A percentile compares a stretch with the other conserved stretches of the same genome.
Conservation (phyloP, 2,888 invertebrate species). For the Nebria salina region DNA sequence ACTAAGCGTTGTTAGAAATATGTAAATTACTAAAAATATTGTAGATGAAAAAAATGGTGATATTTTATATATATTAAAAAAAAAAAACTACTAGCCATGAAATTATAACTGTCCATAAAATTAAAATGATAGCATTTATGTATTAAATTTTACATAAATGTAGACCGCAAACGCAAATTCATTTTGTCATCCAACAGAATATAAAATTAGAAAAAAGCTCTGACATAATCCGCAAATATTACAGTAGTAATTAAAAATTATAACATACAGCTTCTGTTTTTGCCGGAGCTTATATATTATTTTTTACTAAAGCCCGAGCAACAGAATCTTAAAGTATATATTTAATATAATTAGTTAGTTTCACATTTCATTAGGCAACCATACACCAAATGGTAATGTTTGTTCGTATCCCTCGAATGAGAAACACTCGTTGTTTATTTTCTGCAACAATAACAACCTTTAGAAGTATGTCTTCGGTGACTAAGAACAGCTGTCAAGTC, state of each 20-base stretch:
- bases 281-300: background rate
- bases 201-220: background rate
- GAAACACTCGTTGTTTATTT: slow-evolving; percentile 5
- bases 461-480: slow-evolving; percentile 20
- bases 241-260: background rate
- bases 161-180: background rate
- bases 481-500: slow-evolving; percentile 35
- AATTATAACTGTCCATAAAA: no score
- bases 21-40: no score
- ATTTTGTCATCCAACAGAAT: background rate
- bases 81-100: no score
- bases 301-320: background rate
- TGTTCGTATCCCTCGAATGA: background rate
- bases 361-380: background rate
- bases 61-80: no score
- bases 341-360: background rate
- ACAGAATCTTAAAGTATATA: background rate
- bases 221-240: background rate
- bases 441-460: slow-evolving; percentile 31
- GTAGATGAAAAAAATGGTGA: no score
- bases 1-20: no score
- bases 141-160: background rate
- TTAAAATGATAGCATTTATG: no score
- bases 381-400: background rate
- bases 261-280: background rate